phyloP scores from a whole-genome alignment of 2,888 invertebrate species.

The Drosophila subsilvestris region DNA sequence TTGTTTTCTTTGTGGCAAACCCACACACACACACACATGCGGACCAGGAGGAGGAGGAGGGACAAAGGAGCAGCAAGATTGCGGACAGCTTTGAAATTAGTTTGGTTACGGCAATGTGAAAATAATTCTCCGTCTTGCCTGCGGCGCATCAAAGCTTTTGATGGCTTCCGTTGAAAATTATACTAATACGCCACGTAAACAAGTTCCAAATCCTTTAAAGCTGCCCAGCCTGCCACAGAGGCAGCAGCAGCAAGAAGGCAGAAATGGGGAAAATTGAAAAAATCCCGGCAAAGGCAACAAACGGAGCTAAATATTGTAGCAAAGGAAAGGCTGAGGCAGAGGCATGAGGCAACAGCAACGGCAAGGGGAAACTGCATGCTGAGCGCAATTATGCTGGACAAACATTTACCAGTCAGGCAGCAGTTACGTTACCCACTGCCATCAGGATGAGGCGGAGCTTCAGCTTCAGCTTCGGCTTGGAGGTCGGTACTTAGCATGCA shows the following conservation, averaged over 20 bases:
- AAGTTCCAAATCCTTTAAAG: constrained; percentile 74
- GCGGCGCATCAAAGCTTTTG: constrained; percentile 66
- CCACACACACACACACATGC: constrained; percentile 16
- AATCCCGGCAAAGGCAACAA: constrained; percentile 33
- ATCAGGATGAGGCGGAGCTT: background rate
- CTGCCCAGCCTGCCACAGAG: constrained; percentile 14
- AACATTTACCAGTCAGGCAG: constrained; percentile 68
- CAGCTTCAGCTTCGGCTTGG: constrained; percentile 2
- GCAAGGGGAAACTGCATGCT: constrained; percentile 69
- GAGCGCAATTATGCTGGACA: constrained; percentile 80
- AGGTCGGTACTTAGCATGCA: constrained; percentile 73
- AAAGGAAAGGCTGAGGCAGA: constrained; percentile 7
- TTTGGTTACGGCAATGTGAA: constrained; percentile 52
- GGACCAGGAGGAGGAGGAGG: background rate
- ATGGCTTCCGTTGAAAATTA: constrained; percentile 73
- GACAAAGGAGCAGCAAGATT: background rate
- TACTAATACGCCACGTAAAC: constrained; percentile 76
- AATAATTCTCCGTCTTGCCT: constrained; percentile 61
- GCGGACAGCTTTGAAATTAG: constrained; percentile 52
- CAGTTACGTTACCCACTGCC: constrained; percentile 26
- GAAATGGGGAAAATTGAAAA: constrained; percentile 61
- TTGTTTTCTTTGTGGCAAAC: constrained; percentile 40
- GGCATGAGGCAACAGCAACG: constrained; percentile 1
- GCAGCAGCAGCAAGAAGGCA: constrained; percentile 32
- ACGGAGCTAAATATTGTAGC: constrained; percentile 15